These are phyloP conservation scores for Crotophaga sulcirostris DNA, from an alignment of 2,113 vertebrate species.

Conservation along the genomic window DNA sequence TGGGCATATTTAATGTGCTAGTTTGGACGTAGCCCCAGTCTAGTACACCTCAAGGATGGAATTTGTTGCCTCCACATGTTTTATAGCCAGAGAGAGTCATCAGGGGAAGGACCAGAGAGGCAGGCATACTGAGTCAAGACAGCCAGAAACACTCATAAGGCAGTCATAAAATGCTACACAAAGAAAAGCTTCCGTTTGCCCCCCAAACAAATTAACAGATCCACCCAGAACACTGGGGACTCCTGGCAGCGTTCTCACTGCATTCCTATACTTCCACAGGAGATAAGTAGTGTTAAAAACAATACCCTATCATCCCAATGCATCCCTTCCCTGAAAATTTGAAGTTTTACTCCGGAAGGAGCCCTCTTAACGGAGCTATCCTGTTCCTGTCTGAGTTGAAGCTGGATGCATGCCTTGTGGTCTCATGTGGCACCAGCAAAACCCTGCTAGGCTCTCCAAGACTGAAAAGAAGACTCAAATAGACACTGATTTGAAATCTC, in stretches of 20 bases:
- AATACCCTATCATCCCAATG: background rate
- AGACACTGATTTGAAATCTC: background rate
- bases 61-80: slow-evolving; percentile 19
- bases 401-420: background rate
- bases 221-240: background rate
- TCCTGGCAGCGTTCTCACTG: background rate
- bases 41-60: background rate
- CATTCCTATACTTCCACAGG: background rate
- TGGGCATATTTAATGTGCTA: background rate
- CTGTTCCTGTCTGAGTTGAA: background rate
- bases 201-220: background rate
- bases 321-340: background rate
- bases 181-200: background rate
- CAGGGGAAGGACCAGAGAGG: background rate
- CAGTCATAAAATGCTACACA: background rate
- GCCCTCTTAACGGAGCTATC: background rate
- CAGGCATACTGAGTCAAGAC: background rate
- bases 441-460: background rate
- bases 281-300: background rate
- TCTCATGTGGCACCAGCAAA: background rate
- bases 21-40: background rate
- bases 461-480: background rate
- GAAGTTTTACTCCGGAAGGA: background rate
- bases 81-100: background rate
- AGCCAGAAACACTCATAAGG: background rate